phyloP scores from a whole-genome alignment of 2,113 vertebrate genomes.

The Rhizomys pruinosus region DNA sequence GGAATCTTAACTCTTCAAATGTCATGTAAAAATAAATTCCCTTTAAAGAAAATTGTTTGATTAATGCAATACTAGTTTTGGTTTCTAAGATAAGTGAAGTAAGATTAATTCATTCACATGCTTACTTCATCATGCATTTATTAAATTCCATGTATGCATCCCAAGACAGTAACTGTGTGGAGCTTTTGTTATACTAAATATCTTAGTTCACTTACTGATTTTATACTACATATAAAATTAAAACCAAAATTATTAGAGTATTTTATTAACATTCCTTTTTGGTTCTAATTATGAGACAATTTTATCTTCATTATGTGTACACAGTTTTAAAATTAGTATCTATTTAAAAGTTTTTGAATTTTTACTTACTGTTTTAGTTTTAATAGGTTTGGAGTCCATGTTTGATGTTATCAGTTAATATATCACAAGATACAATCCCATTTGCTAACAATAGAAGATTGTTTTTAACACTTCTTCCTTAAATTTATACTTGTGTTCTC shows the following conservation, averaged over 20 bases:
- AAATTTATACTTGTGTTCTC: background rate
- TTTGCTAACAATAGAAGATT: background rate
- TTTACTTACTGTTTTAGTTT: no score
- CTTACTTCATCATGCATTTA: constrained; percentile 3
- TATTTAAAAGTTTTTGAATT: constrained; percentile 19
- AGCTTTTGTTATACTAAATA: background rate
- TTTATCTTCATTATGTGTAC: background rate
- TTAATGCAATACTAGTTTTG: background rate
- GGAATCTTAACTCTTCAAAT: constrained; percentile 2
- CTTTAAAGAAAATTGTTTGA: constrained; percentile 22
- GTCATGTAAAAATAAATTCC: background rate
- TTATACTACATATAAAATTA: background rate
- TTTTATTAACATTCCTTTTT: constrained; percentile 22
- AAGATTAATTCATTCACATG: background rate
- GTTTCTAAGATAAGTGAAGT: background rate
- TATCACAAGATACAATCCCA: background rate
- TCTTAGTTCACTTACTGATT: background rate
- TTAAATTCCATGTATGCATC: background rate
- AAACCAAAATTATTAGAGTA: background rate
- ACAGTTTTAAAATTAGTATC: background rate
- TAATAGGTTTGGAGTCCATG: constrained; percentile 5
- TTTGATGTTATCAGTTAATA: background rate
- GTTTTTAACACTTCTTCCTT: background rate
- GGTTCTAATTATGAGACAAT: background rate
- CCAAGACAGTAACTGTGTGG: background rate